Evolutionary conservation across 2,797 vertebrate species (phyloP), one percentile per base, ranked within the genome.

Genomic region (Myotis daubentonii): DNA sequence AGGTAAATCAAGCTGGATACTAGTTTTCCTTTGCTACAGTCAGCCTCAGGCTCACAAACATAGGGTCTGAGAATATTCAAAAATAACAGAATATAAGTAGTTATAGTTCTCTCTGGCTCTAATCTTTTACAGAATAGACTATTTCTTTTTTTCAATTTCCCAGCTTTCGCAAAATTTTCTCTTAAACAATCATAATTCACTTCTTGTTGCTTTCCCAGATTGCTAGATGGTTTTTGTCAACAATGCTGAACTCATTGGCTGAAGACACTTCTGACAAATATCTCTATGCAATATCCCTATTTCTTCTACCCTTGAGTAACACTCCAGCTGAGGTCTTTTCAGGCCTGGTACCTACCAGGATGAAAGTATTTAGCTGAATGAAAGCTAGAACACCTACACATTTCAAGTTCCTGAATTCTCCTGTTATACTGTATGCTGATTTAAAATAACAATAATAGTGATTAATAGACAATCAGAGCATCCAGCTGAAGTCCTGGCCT

Each of bases 401-500:
- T 66, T 89, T 89, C 71, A 89, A 72, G 62, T 93, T 93, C 60
- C 93, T 92, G 33, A 96, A 72, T 89, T 90, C 76, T 80, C 75
- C 20, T 84, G 6, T 76, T 85, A 60, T 44, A 53, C 47, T 47
- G 12, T 53, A 66, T 36, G 38, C 16, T 71, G 22, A 87, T 81
- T 91, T 71, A 28, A 85, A 95, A 70, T 74, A 66, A 84, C 33
- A 83, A 65, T 28, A 65, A 53, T 8, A 74, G 47, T 83, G 87
- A 94, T 71, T 79, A 94, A 65, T 0, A 82, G 70, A 87, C 49
- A 83, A 83, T 20, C n/a, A 19, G 60, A 86, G 3, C 22, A 82
- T 12, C 10, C 15, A 33, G 41, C 25, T 93, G 8, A 74, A 68
- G 89, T 93, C 76, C 44, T 94, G 30, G 62, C 30, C 60, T 62